phyloP scores from a whole-genome alignment of 2,888 invertebrate genomes.

The Andrena minutula region DNA sequence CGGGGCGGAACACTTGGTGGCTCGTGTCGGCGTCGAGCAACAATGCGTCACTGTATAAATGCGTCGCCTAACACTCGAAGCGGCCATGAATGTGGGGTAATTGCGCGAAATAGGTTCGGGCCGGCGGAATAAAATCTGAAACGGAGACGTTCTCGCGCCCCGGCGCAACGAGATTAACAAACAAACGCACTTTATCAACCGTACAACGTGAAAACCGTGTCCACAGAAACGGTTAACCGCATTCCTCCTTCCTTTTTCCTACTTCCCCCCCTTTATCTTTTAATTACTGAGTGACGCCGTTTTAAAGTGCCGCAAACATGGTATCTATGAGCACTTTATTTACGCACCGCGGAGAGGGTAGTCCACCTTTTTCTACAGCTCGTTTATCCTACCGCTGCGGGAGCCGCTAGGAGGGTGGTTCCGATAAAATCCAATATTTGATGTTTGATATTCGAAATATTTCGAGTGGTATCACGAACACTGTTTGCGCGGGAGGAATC shows the following conservation, averaged over 20 bases:
- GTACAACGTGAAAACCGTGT: not conserved
- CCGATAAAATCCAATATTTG: not conserved
- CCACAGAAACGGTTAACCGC: not conserved
- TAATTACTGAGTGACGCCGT: not conserved
- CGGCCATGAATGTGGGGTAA: conserved; percentile 3
- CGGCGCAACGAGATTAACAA: conserved; percentile 17
- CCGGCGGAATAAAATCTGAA: conserved; percentile 16
- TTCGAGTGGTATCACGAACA: not conserved
- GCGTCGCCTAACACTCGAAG: not conserved
- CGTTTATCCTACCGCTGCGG: not conserved
- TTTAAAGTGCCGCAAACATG: not conserved
- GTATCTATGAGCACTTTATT: not conserved
- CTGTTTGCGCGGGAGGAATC: not conserved
- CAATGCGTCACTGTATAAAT: not conserved
- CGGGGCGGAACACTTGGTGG: not conserved
- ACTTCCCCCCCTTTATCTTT: not conserved
- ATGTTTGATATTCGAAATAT: conserved; percentile 7
- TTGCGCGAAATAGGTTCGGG: conserved; percentile 20
- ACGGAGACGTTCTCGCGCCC: not conserved
- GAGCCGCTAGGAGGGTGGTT: not conserved
- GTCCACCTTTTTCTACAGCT: not conserved
- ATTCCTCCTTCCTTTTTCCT: too few relatives aligned
- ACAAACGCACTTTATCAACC: conserved; percentile 5
- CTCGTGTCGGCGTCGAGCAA: not conserved
- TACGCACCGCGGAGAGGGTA: not conserved